phyloP scores from a whole-genome alignment of 2,888 invertebrate species.

The Acanthoscelides obtectus region DNA sequence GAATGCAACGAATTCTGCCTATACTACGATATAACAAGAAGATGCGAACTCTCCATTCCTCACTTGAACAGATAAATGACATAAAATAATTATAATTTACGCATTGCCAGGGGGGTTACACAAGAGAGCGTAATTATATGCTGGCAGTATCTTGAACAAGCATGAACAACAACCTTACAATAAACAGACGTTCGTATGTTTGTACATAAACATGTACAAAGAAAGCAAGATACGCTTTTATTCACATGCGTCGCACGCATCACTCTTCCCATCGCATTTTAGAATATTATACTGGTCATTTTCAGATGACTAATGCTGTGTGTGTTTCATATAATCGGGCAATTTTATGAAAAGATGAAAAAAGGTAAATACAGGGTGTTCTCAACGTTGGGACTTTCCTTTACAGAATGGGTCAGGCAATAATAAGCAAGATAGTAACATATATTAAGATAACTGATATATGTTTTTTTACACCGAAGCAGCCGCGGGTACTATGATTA shows the following conservation, averaged over 20 bases:
- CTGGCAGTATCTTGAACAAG: background rate
- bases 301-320: too few species aligned
- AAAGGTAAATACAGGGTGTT: too few species aligned
- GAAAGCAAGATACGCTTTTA: background rate
- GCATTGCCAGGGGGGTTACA: background rate
- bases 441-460: too few species aligned
- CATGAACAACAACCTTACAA: background rate
- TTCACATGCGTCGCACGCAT: background rate
- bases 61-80: background rate
- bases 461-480: too few species aligned
- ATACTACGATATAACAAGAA: background rate
- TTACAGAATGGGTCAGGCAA: too few species aligned
- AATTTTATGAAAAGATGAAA: too few species aligned
- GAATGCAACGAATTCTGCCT: background rate
- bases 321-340: too few species aligned
- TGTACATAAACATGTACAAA: background rate
- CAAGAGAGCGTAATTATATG: background rate
- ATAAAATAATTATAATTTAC: background rate
- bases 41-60: background rate
- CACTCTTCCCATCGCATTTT: background rate
- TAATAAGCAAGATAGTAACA: too few species aligned
- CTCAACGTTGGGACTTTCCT: too few species aligned
- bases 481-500: too few species aligned
- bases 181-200: background rate
- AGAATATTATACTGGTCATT: background rate